Percentiles rank a stretch among this genome's conserved stretches.
These are phyloP conservation scores for Anoplophora glabripennis DNA, from an alignment of 1,140 invertebrate species.

Conservation along the genomic window DNA sequence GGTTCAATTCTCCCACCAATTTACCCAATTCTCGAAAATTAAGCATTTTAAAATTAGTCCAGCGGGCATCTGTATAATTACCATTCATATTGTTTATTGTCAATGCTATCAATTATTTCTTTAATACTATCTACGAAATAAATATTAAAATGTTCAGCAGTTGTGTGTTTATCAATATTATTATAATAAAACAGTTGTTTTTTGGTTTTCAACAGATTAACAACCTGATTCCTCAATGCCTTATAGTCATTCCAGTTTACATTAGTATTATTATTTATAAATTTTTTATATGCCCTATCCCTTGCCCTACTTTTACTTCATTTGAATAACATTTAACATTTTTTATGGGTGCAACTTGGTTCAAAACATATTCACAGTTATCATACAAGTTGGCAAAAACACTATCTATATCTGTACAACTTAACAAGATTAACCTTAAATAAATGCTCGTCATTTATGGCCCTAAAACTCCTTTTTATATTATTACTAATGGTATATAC, in stretches of 20 bases:
- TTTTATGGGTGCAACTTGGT: background rate
- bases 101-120: too few relatives aligned
- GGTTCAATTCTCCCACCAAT: too few relatives aligned
- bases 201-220: conserved; percentile 6
- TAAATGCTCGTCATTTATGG: conserved; percentile 2
- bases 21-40: too few relatives aligned
- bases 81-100: too few relatives aligned
- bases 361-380: background rate
- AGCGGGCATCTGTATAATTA: too few relatives aligned
- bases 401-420: background rate
- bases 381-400: too few relatives aligned
- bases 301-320: background rate
- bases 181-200: conserved; percentile 7
- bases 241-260: background rate
- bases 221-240: background rate
- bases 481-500: background rate
- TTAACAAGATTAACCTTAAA: background rate
- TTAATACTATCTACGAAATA: too few relatives aligned
- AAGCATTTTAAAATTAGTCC: too few relatives aligned
- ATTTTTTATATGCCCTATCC: background rate
- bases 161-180: conserved; percentile 9
- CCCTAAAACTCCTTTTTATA: background rate
- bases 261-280: background rate
- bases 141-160: too few relatives aligned
- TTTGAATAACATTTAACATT: background rate